Evolutionary conservation across 2,113 vertebrate species (phyloP).

Genomic region (Nothobranchius furzeri): DNA sequence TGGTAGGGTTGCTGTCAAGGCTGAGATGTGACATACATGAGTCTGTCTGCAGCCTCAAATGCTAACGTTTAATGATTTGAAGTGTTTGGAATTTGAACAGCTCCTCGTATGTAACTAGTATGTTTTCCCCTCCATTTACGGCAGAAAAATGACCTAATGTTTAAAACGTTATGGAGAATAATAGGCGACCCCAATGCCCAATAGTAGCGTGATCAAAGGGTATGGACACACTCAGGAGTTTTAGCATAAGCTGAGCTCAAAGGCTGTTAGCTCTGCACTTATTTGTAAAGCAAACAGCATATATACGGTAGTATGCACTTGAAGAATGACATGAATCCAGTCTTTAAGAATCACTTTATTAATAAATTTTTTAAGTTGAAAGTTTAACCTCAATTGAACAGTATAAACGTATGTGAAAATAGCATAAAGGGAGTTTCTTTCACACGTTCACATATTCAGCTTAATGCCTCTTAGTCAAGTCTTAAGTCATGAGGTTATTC

Average conservation of each 20-base stretch:
- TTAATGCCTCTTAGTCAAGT: too few relatives aligned
- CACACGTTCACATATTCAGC: background rate
- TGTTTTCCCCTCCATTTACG: slow-evolving; percentile 34
- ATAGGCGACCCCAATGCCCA: slow-evolving; percentile 21
- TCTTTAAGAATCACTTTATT: slow-evolving; percentile 19
- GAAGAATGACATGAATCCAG: slow-evolving; percentile 6
- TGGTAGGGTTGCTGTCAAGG: slow-evolving; percentile 47
- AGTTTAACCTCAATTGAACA: background rate
- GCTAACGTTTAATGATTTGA: slow-evolving; percentile 26
- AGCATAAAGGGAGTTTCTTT: too few relatives aligned
- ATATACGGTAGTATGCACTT: slow-evolving; percentile 11
- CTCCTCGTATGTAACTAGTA: slow-evolving; percentile 32
- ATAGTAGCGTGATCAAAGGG: slow-evolving; percentile 10
- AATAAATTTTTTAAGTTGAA: slow-evolving; percentile 9
- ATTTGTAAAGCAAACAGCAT: slow-evolving; percentile 26
- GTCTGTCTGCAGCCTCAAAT: slow-evolving; percentile 27
- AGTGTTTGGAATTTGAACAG: slow-evolving; percentile 8
- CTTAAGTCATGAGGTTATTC: too few relatives aligned
- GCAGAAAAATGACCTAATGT: slow-evolving; percentile 26
- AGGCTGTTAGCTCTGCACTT: slow-evolving; percentile 7
- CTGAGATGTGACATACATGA: slow-evolving; percentile 40
- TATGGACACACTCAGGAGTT: slow-evolving; percentile 12
- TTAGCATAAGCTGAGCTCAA: slow-evolving; percentile 10
- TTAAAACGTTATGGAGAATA: slow-evolving; percentile 31
- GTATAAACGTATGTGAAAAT: background rate